phyloP scores from a whole-genome alignment of 1,140 invertebrate species.

The Pemphigus obesinymphae region DNA sequence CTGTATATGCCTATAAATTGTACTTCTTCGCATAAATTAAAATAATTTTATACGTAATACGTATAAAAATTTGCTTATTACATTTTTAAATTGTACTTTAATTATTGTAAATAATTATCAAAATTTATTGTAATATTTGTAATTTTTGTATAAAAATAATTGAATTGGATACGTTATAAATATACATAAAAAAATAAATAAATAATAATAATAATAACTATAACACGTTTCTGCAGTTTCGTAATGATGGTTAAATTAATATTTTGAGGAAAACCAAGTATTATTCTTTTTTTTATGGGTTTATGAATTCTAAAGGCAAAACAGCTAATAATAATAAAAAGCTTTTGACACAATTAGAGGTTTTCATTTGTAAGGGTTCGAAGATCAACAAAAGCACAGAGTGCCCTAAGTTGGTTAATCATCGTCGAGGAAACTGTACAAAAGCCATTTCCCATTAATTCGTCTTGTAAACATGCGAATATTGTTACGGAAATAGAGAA shows the following conservation, averaged over 20 bases:
- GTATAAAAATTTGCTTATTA: too few relatives aligned
- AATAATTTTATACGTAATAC: too few relatives aligned
- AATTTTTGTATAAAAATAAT: neutral
- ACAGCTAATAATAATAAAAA: slow-evolving; percentile 41
- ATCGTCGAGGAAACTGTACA: slow-evolving; percentile 34
- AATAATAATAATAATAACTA: neutral
- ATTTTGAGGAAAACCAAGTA: slow-evolving; percentile 4
- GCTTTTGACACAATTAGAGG: slow-evolving; percentile 41
- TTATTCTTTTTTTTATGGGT: slow-evolving; percentile 32
- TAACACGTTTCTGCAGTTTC: neutral
- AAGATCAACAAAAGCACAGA: slow-evolving; percentile 41
- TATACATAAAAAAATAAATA: too few relatives aligned
- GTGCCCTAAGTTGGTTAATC: slow-evolving; percentile 41
- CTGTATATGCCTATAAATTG: too few relatives aligned
- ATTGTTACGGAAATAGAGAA: slow-evolving; percentile 41
- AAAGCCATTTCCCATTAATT: slow-evolving; percentile 39
- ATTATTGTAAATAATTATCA: neutral
- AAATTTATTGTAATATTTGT: neutral
- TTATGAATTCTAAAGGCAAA: slow-evolving; percentile 33
- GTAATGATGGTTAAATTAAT: slow-evolving; percentile 14
- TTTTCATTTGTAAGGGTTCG: slow-evolving; percentile 39
- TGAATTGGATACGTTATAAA: neutral
- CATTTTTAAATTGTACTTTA: too few relatives aligned
- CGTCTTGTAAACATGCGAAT: slow-evolving; percentile 41
- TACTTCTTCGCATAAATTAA: too few relatives aligned